These are phyloP conservation scores for Cygnus olor DNA, from an alignment of 2,797 vertebrate genomes.

Conservation along the genomic window DNA sequence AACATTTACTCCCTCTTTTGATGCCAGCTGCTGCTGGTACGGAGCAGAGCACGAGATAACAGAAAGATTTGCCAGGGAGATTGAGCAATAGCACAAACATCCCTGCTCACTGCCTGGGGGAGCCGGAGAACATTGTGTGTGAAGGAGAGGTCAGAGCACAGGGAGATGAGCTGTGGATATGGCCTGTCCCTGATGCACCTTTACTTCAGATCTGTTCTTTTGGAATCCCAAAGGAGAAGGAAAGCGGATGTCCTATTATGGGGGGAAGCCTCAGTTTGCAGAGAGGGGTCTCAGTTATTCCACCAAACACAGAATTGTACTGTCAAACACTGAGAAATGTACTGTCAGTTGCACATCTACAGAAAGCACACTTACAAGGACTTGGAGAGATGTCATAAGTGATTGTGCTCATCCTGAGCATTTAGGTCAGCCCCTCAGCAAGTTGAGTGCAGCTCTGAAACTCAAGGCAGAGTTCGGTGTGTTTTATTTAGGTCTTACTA, in stretches of 20 bases:
- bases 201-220: neutral
- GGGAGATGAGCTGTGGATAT: neutral
- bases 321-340: neutral
- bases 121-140: neutral
- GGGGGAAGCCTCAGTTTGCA: neutral
- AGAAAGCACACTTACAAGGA: neutral
- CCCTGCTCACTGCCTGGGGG: neutral
- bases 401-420: neutral
- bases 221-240: neutral
- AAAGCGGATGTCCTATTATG: no score
- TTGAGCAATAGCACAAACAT: neutral
- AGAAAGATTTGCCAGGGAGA: neutral
- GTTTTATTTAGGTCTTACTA: neutral
- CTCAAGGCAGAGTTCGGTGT: neutral
- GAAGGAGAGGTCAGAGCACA: neutral
- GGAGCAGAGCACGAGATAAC: neutral
- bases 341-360: accelerated
- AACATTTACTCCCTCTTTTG: neutral
- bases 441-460: neutral
- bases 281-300: neutral
- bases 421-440: neutral
- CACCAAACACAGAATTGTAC: no score
- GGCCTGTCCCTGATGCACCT: neutral
- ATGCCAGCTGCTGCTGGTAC: neutral
- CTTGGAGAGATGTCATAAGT: neutral